Evolutionary conservation across 2,113 vertebrate species (phyloP), one percentile per base, ranked within the genome.

Genomic region (Otolemur garnettii): DNA sequence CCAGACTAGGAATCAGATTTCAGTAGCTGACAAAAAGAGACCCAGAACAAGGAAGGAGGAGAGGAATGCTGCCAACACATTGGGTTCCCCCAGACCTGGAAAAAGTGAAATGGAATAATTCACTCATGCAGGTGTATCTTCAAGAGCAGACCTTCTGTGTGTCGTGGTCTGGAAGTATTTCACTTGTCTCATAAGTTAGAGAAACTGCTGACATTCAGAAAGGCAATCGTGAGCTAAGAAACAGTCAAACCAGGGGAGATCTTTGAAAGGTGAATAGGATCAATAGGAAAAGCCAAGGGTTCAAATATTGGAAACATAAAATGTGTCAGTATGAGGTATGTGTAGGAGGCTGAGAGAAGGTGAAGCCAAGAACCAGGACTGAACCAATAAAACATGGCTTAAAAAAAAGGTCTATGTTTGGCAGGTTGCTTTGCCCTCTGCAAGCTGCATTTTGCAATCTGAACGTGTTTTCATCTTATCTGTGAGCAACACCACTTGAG

Each of bases 391-490:
- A 93, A 82, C 84, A 53, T 35, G 60, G 33, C 45, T 92, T 69
- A 60, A 30, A 38, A 90, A 93, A 91, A 93, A 91, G 7, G 62
- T 30, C 15, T 4, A 26, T 21, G 21, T 42, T 69, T 87, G 90
- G 38, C 82, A 94, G 71, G 19, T 14, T 68, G 42, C 45, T 89
- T 94, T 72, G n/a, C 82, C 38, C 93, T 94, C 91, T 42, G 15
- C 38, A 91, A 96, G 57, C 26, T 82, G 77, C 53, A 21, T 68
- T 60, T 78, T 86, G 33, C 57, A 91, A 42, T 89, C 68, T 83
- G 55, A 7, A 96, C 83, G 78, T 90, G 45, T 90, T 98, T 97
- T 97, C 74, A 96, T 71, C n/a, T 97, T 97, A 97, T 94, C 92
- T 87, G 4, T 24, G 84, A 97, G 93, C 89, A 97, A 17, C 33